A percentile compares a stretch with the other conserved stretches of the same genome.
Conservation (phyloP, 37 sponge, comb jelly and placozoan species). For the Halichondria panicea region DNA sequence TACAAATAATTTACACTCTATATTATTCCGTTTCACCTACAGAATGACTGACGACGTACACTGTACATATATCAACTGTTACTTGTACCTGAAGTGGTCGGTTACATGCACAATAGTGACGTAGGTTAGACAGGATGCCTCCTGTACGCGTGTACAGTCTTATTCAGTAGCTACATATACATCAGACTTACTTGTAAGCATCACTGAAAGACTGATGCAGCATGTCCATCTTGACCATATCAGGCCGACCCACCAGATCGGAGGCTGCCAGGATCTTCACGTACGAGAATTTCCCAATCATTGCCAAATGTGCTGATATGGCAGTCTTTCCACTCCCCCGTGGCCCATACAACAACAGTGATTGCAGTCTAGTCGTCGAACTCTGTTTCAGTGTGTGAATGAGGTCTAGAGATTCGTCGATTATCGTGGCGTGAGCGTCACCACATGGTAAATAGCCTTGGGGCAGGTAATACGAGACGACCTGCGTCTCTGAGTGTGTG, state of each 20-base stretch:
- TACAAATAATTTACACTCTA: no score
- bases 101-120: no score
- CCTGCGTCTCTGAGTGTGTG: conserved; percentile 59
- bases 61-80: no score
- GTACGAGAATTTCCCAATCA: conserved; percentile 56
- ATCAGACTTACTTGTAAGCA: conserved; percentile 47
- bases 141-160: no score
- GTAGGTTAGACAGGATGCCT: no score
- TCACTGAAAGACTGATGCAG: conserved; percentile 40
- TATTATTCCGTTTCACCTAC: no score
- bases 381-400: conserved; percentile 38
- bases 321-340: conserved; percentile 67
- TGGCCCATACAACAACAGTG: conserved; percentile 54
- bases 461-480: conserved; percentile 42
- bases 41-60: no score
- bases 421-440: conserved; percentile 26
- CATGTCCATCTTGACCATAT: conserved; percentile 40
- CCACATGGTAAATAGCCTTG: conserved; percentile 51
- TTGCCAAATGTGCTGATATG: conserved; percentile 53
- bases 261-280: conserved; percentile 63
- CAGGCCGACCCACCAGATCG: conserved; percentile 32
- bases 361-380: conserved; percentile 22
- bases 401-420: conserved; percentile 28
- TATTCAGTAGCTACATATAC: no score
- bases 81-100: no score